Conservation (phyloP, 2,797 vertebrate species). For the Etheostoma perlongum region DNA sequence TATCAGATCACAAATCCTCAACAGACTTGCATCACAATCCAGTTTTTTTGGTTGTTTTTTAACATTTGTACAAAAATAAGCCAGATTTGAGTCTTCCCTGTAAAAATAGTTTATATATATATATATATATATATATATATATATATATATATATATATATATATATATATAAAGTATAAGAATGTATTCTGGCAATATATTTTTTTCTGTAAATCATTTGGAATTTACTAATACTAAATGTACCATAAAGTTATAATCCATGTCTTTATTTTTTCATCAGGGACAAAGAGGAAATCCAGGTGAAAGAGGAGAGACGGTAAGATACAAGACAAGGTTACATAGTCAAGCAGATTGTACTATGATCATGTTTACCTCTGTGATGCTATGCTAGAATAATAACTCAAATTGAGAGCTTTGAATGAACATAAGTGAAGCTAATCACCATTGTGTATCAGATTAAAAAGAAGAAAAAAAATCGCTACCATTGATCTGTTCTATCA, state of each 20-base stretch:
- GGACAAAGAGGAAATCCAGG: conserved; percentile 91
- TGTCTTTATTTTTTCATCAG: conserved; percentile 74
- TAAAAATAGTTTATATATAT: too few relatives aligned
- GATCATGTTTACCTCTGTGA: not conserved
- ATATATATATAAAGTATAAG: not conserved
- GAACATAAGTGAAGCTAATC: not conserved
- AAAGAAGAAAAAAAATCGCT: not conserved
- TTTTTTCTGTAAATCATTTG: not conserved
- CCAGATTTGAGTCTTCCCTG: not conserved
- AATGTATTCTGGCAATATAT: not conserved
- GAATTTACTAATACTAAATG: not conserved
- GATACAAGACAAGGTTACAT: conserved; percentile 3
- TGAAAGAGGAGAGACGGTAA: conserved; percentile 90
- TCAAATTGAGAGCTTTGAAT: not conserved
- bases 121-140: not conserved
- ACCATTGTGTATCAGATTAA: not conserved
- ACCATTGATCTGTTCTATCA: not conserved
- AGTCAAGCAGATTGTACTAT: not conserved
- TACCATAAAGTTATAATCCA: not conserved
- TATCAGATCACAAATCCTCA: not conserved
- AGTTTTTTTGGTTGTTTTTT: not conserved
- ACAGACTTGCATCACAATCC: not conserved
- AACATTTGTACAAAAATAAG: not conserved
- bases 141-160: not conserved
- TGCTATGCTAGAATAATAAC: conserved; percentile 1